phyloP scores from a whole-genome alignment of 2,797 vertebrate genomes.

The Podarcis lilfordi region DNA sequence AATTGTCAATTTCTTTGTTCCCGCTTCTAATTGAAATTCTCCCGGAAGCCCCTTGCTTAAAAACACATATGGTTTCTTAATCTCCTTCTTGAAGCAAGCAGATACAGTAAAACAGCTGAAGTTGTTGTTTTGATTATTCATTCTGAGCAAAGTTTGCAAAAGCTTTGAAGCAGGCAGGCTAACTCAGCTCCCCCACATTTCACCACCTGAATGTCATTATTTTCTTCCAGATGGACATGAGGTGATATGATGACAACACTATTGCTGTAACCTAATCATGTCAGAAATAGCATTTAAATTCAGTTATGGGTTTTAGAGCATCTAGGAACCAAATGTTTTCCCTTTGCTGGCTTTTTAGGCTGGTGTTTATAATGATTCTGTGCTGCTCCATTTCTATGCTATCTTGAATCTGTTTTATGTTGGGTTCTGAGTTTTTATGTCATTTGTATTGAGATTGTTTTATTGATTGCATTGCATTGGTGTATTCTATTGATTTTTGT shows the following conservation, averaged over 20 bases:
- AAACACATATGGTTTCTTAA: conserved; percentile 7
- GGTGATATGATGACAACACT: conserved; percentile 32
- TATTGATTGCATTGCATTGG: neutral
- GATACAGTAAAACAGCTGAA: conserved; percentile 44
- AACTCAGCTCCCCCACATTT: conserved; percentile 12
- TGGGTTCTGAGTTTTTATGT: neutral
- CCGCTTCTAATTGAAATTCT: conserved; percentile 35
- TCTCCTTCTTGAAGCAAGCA: conserved; percentile 28
- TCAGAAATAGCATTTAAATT: conserved; percentile 20
- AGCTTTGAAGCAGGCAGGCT: neutral
- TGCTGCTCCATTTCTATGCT: neutral
- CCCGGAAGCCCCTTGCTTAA: conserved; percentile 18
- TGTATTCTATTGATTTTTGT: neutral
- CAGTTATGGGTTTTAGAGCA: neutral
- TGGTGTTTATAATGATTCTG: neutral
- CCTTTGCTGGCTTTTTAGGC: neutral
- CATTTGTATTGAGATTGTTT: conserved; percentile 2
- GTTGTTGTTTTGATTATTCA: conserved; percentile 19
- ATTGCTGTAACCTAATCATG: conserved; percentile 24
- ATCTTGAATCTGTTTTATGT: neutral
- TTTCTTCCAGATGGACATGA: conserved; percentile 33
- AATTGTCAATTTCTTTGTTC: conserved; percentile 35
- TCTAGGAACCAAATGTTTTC: neutral
- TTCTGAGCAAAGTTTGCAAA: conserved; percentile 28
- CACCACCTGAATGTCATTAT: neutral